phyloP scores from a whole-genome alignment of 2,797 vertebrate genomes.

The Sebastes diaconus region DNA sequence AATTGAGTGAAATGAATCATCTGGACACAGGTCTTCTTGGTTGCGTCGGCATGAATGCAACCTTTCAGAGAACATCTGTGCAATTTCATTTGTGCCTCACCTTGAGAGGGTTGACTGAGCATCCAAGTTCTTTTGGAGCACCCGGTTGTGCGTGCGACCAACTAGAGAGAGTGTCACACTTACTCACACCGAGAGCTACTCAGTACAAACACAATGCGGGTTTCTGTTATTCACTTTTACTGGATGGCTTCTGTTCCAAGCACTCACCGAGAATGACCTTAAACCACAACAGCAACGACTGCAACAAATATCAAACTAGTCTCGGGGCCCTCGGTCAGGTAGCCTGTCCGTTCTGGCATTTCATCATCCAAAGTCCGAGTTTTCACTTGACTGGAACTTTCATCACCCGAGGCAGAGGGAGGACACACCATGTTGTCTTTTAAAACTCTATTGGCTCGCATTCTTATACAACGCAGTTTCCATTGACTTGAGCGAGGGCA shows the following conservation, averaged over 20 bases:
- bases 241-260: not conserved
- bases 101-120: slow-evolving; percentile 42
- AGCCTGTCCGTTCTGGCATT: slow-evolving; percentile 24
- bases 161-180: not conserved
- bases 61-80: slow-evolving; percentile 41
- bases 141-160: not conserved
- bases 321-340: slow-evolving; percentile 17
- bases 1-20: slow-evolving; percentile 56
- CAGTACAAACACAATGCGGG: not conserved
- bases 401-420: not conserved
- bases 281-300: slow-evolving; percentile 8
- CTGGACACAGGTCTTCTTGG: slow-evolving; percentile 19
- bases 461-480: not conserved
- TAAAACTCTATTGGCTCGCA: not conserved
- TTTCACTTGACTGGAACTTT: slow-evolving; percentile 44
- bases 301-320: slow-evolving; percentile 31
- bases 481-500: not conserved
- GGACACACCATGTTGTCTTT: not conserved
- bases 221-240: not conserved
- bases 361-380: slow-evolving; percentile 21
- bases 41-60: not conserved
- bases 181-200: not conserved
- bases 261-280: slow-evolving; percentile 32
- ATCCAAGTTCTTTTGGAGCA: not conserved
- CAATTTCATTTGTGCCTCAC: slow-evolving; percentile 33